Evolutionary conservation across 2,113 vertebrate species (phyloP).

Genomic region (Aspidoscelis tigris): DNA sequence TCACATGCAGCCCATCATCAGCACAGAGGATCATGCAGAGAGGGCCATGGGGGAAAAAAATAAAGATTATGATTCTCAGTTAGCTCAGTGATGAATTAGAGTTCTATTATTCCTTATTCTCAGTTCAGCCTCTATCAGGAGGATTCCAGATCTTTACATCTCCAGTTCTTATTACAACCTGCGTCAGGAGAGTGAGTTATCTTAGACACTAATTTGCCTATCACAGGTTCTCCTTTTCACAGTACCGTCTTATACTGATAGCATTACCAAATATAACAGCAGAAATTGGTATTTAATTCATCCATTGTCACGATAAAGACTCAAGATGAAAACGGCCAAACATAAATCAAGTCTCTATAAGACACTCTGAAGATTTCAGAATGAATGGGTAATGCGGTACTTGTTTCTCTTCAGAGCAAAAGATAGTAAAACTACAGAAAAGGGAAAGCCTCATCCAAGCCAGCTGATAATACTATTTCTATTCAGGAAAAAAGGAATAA

Average conservation of each 20-base stretch:
- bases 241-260: constrained; percentile 36
- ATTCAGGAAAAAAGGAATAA: too few species aligned
- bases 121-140: constrained; percentile 12
- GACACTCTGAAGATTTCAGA: constrained; percentile 34
- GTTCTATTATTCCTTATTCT: constrained; percentile 42
- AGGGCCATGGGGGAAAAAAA: constrained; percentile 5
- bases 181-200: constrained; percentile 33
- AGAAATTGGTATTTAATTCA: constrained; percentile 43
- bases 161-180: constrained; percentile 35
- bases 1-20: constrained; percentile 27
- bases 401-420: constrained; percentile 14
- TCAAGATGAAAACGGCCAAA: constrained; percentile 32
- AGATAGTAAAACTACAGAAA: constrained; percentile 24
- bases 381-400: constrained; percentile 13
- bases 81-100: constrained; percentile 33
- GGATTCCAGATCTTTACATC: constrained; percentile 38
- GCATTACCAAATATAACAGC: constrained; percentile 37
- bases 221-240: constrained; percentile 44
- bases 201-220: constrained; percentile 53
- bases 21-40: constrained; percentile 4
- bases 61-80: constrained; percentile 2
- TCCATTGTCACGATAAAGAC: constrained; percentile 46
- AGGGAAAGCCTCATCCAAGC: background rate
- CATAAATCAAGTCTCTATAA: constrained; percentile 29
- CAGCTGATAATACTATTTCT: too few species aligned